Percentiles rank a stretch among this genome's conserved stretches.
phyloP scores from a whole-genome alignment of 1,140 invertebrate genomes.

The Neuroterus valhalla region DNA sequence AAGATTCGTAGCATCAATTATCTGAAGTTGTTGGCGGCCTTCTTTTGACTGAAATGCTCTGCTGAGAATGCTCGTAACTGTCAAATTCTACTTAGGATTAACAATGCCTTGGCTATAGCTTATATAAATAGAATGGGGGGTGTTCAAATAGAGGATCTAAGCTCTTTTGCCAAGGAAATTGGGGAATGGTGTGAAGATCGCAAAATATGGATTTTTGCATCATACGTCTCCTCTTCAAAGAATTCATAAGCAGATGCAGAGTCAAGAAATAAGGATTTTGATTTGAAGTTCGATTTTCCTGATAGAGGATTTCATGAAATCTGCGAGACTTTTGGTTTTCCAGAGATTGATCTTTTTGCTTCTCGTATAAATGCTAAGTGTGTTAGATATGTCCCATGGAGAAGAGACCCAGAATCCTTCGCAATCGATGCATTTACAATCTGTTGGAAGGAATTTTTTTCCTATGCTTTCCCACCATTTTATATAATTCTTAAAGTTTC shows the following conservation, averaged over 20 bases:
- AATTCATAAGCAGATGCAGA: not conserved
- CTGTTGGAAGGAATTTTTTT: slow-evolving; percentile 37
- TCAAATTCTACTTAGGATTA: slow-evolving; percentile 56
- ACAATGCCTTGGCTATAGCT: not conserved
- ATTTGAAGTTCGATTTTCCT: not conserved
- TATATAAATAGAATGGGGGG: too few species aligned
- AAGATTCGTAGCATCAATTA: slow-evolving; percentile 59
- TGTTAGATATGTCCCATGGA: not conserved
- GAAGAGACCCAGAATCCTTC: not conserved
- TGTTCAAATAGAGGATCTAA: slow-evolving; percentile 45
- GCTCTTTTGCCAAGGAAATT: not conserved
- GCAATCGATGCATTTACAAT: slow-evolving; percentile 21
- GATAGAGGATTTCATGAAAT: not conserved
- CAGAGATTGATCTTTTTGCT: not conserved
- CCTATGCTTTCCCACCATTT: slow-evolving; percentile 52
- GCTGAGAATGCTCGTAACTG: slow-evolving; percentile 48
- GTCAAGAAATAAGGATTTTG: not conserved
- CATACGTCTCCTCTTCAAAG: not conserved
- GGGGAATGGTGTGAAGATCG: slow-evolving; percentile 42
- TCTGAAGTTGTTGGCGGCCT: slow-evolving; percentile 58
- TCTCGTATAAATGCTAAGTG: slow-evolving; percentile 1
- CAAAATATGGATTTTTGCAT: slow-evolving; percentile 36
- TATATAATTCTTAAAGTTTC: slow-evolving; percentile 46
- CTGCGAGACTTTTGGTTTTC: not conserved
- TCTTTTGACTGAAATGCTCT: slow-evolving; percentile 61